Evolutionary conservation across 2,797 vertebrate species (phyloP).

Genomic region (Poeciliopsis paucimaculata): DNA sequence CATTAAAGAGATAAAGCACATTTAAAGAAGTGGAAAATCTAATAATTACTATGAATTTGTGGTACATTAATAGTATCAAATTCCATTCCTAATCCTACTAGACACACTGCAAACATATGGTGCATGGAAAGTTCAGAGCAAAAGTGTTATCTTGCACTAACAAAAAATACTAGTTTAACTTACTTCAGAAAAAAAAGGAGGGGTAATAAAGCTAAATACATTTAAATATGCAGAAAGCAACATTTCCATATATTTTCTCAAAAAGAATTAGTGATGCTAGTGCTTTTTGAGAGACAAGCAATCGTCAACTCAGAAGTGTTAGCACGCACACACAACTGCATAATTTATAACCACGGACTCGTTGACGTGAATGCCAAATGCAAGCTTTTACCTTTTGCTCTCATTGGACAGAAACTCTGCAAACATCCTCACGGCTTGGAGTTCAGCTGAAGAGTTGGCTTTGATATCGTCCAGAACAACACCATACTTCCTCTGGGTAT

Average conservation of each 20-base stretch:
- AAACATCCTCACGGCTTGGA: conserved; percentile 93
- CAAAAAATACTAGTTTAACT: not conserved
- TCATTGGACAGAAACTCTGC: conserved; percentile 90
- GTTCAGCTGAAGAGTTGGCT: conserved; percentile 83
- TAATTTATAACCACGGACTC: not conserved
- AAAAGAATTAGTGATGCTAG: not conserved
- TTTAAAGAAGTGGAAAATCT: not conserved
- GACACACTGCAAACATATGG: not conserved
- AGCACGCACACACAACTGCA: not conserved
- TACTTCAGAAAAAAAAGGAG: not conserved
- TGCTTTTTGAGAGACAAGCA: not conserved
- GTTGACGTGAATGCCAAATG: not conserved
- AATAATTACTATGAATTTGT: not conserved
- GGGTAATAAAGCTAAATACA: not conserved
- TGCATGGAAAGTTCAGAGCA: not conserved
- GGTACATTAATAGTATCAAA: not conserved
- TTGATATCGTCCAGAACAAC: conserved; percentile 96
- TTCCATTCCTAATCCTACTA: not conserved
- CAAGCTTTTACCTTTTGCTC: conserved; percentile 80
- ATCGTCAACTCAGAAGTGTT: not conserved
- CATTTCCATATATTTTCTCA: no score
- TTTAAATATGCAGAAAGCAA: not conserved
- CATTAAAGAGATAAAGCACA: not conserved
- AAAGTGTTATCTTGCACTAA: not conserved
- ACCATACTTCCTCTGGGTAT: conserved; percentile 87